Percentiles rank a stretch among this genome's conserved stretches.
These are phyloP conservation scores for Aldrovandia affinis DNA, from an alignment of 2,797 vertebrate genomes.

Conservation along the genomic window DNA sequence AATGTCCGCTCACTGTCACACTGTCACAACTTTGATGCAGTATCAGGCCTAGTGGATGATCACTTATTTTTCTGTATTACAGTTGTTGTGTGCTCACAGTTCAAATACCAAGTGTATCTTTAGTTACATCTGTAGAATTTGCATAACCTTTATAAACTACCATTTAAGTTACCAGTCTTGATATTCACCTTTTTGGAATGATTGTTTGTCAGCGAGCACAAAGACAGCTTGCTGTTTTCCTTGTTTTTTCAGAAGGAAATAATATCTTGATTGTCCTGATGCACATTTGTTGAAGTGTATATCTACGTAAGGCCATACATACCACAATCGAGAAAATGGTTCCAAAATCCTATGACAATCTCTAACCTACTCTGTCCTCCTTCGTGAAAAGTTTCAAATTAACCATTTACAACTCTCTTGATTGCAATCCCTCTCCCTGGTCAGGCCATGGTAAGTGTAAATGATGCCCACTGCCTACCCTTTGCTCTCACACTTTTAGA, in stretches of 20 bases:
- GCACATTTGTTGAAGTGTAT: neutral
- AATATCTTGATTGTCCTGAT: neutral
- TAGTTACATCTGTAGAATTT: neutral
- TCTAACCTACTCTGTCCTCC: conserved; percentile 69
- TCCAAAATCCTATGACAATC: conserved; percentile 4
- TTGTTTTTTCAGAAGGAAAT: neutral
- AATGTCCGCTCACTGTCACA: neutral
- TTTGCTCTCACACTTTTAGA: neutral
- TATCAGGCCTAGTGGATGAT: neutral
- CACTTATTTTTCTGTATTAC: neutral
- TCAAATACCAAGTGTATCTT: neutral
- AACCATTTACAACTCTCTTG: conserved; percentile 84
- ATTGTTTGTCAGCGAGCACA: neutral
- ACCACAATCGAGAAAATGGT: neutral
- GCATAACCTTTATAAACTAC: neutral
- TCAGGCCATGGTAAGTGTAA: conserved; percentile 98
- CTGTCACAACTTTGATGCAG: neutral
- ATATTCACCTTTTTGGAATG: neutral
- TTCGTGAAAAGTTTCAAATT: conserved; percentile 75
- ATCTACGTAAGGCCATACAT: neutral
- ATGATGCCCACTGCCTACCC: conserved; percentile 20
- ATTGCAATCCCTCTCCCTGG: conserved; percentile 85
- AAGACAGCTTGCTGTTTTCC: neutral
- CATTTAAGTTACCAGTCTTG: neutral
- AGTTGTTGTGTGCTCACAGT: neutral